Conservation (phyloP, 1,140 invertebrate genomes). For the Polypedilum vanderplanki region DNA sequence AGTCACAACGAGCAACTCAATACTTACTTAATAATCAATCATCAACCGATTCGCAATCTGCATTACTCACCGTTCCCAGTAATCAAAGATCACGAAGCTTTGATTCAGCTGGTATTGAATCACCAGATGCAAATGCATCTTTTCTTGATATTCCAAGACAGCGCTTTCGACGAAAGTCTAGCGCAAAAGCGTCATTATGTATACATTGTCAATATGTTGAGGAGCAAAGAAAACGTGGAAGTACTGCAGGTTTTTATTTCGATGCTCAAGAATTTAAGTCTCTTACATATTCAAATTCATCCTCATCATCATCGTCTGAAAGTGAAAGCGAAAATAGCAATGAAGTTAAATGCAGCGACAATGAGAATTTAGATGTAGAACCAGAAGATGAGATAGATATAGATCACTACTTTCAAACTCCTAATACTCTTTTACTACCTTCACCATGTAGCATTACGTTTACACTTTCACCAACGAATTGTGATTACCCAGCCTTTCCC, state of each 20-base stretch:
- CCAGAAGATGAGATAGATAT: constrained; percentile 35
- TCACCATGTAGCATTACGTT: constrained; percentile 56
- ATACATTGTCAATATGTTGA: constrained; percentile 59
- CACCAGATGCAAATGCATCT: constrained; percentile 50
- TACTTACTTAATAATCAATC: constrained; percentile 41
- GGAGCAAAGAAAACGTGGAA: constrained; percentile 50
- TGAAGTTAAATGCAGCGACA: constrained; percentile 41
- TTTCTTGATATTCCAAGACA: constrained; percentile 60
- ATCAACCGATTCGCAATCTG: constrained; percentile 42
- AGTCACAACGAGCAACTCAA: constrained; percentile 53
- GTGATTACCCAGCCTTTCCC: constrained; percentile 41
- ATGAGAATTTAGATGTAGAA: constrained; percentile 32
- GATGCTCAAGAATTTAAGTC: constrained; percentile 44
- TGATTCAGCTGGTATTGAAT: constrained; percentile 60
- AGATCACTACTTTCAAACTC: constrained; percentile 34
- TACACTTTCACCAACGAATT: constrained; percentile 54
- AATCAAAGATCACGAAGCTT: constrained; percentile 65
- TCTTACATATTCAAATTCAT: constrained; percentile 43
- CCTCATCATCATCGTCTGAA: constrained; percentile 44
- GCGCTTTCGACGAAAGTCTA: constrained; percentile 54
- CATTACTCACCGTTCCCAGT: constrained; percentile 56
- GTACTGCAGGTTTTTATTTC: constrained; percentile 44
- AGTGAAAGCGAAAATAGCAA: constrained; percentile 46
- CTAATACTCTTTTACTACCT: constrained; percentile 37
- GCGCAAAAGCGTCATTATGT: constrained; percentile 52